These are phyloP conservation scores for Steinernema scapterisci DNA, from an alignment of 2,888 invertebrate species.

Conservation along the genomic window DNA sequence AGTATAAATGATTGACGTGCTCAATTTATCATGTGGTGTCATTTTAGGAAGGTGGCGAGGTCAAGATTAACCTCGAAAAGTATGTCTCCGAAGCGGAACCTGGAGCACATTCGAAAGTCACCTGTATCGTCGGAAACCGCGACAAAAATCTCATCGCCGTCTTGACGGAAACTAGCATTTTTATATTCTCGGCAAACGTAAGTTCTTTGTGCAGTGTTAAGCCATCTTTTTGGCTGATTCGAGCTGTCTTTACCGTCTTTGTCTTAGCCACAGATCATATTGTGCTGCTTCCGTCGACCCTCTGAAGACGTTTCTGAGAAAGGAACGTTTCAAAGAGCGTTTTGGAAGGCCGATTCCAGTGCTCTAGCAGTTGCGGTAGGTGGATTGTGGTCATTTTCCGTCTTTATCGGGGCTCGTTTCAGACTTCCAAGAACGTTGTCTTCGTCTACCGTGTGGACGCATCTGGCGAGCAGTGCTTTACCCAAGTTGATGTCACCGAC, in stretches of 20 bases:
- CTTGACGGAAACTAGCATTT: slow-evolving; percentile 49
- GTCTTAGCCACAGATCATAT: slow-evolving; percentile 61
- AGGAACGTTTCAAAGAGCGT: slow-evolving; percentile 50
- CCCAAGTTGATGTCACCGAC: slow-evolving; percentile 50
- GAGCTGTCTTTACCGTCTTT: background rate
- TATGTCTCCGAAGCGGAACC: slow-evolving; percentile 34
- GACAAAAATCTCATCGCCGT: slow-evolving; percentile 59
- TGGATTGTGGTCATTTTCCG: slow-evolving; percentile 9
- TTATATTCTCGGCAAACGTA: slow-evolving; percentile 62
- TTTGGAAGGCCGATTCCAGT: slow-evolving; percentile 61
- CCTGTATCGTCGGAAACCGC: slow-evolving; percentile 55
- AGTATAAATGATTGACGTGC: background rate
- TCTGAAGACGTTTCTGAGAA: slow-evolving; percentile 53
- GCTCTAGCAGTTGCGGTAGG: slow-evolving; percentile 60
- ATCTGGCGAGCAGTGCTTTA: slow-evolving; percentile 52
- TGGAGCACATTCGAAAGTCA: slow-evolving; percentile 36
- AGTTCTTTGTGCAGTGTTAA: too few relatives aligned
- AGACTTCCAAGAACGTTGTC: slow-evolving; percentile 59
- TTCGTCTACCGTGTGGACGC: slow-evolving; percentile 57
- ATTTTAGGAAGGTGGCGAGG: slow-evolving; percentile 51
- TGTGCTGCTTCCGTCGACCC: slow-evolving; percentile 51
- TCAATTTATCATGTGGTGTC: background rate
- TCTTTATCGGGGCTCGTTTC: slow-evolving; percentile 43
- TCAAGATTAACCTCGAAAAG: slow-evolving; percentile 40
- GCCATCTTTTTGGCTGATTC: too few relatives aligned